A percentile compares a stretch with the other conserved stretches of the same genome.
phyloP scores from a whole-genome alignment of 2,797 vertebrate genomes.

The Cynopterus sphinx region DNA sequence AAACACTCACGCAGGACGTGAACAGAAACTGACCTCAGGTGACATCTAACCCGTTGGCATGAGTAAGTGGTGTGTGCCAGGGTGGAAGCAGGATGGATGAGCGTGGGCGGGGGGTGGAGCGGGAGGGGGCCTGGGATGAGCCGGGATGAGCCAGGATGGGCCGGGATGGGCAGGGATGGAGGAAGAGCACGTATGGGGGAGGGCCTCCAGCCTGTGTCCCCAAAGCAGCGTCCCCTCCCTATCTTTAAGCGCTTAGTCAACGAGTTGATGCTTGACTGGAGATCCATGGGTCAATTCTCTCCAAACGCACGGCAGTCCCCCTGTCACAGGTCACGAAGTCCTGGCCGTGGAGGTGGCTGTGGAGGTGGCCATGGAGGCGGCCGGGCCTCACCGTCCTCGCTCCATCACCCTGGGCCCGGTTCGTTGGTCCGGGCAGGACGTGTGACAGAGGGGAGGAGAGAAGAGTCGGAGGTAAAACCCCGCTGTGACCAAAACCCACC shows the following conservation, averaged over 20 bases:
- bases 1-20: neutral
- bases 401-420: fast-evolving
- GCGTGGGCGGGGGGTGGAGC: neutral
- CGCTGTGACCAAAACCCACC: neutral
- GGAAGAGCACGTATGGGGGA: fast-evolving
- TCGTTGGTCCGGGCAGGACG: neutral
- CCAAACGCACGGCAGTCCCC: neutral
- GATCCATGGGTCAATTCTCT: neutral
- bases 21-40: neutral
- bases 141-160: too few species aligned
- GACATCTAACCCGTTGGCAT: neutral
- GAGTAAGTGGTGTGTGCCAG: neutral
- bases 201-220: fast-evolving
- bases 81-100: neutral
- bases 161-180: neutral
- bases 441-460: neutral
- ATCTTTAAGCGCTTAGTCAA: neutral
- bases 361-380: neutral
- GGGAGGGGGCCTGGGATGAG: neutral
- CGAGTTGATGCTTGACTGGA: neutral
- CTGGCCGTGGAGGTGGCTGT: neutral
- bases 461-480: neutral
- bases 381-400: too few species aligned
- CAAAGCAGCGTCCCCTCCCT: fast-evolving
- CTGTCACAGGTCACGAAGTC: fast-evolving